Conservation (phyloP, 1,140 invertebrate species). For the Dysdera silvatica region DNA sequence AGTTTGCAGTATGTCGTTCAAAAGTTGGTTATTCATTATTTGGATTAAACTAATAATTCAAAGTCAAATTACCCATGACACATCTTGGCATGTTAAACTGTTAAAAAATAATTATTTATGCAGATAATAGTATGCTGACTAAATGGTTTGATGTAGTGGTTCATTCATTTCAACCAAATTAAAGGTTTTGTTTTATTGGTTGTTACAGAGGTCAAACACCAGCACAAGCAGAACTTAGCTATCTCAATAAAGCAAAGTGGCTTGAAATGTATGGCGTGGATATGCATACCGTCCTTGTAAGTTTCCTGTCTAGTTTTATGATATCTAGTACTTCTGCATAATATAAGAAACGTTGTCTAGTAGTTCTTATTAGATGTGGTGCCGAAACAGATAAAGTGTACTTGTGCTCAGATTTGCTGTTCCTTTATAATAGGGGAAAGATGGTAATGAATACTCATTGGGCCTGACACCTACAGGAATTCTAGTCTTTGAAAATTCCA, state of each 20-base stretch:
- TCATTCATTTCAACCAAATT: neutral
- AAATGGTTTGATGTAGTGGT: neutral
- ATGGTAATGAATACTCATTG: conserved; percentile 92
- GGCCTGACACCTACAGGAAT: conserved; percentile 95
- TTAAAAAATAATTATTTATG: neutral
- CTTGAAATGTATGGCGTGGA: conserved; percentile 77
- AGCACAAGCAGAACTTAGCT: conserved; percentile 58
- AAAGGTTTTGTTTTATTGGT: neutral
- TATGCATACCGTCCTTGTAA: conserved; percentile 60
- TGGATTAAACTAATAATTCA: too few species aligned
- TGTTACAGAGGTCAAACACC: conserved; percentile 25
- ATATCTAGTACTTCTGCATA: neutral
- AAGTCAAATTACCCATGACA: too few species aligned
- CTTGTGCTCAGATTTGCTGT: conserved; percentile 26
- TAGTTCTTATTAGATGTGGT: too few species aligned
- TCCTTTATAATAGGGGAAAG: conserved; percentile 71
- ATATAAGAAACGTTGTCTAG: too few species aligned
- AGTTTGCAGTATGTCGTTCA: too few species aligned
- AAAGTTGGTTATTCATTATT: too few species aligned
- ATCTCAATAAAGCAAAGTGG: conserved; percentile 72
- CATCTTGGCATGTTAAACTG: too few species aligned
- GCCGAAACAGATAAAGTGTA: neutral
- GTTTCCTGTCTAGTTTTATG: neutral
- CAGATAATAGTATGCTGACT: neutral
- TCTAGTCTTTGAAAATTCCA: conserved; percentile 87